Conservation (phyloP, 2,888 invertebrate genomes). For the Xanthia icteritia region DNA sequence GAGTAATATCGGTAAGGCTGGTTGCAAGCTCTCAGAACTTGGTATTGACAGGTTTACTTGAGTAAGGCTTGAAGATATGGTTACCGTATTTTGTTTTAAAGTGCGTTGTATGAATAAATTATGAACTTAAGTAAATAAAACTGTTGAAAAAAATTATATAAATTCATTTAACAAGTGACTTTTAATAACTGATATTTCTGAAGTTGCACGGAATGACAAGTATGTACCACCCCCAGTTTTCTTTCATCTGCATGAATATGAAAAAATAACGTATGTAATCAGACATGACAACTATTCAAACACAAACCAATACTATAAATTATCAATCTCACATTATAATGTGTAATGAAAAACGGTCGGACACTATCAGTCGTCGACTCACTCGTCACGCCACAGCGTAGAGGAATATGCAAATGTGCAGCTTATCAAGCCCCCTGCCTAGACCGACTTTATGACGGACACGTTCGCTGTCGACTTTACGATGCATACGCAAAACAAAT, state of each 20-base stretch:
- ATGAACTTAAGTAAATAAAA: neutral
- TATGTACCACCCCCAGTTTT: neutral
- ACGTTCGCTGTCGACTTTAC: constrained; percentile 65
- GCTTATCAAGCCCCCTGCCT: constrained; percentile 74
- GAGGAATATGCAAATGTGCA: constrained; percentile 69
- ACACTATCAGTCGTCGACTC: constrained; percentile 54
- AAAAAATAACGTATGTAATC: neutral
- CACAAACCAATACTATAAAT: constrained; percentile 35
- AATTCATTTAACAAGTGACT: neutral
- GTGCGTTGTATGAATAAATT: constrained; percentile 1
- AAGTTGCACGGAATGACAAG: neutral
- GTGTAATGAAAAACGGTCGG: constrained; percentile 52
- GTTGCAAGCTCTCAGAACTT: constrained; percentile 46
- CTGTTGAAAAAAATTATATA: neutral
- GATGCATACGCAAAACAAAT: constrained; percentile 67
- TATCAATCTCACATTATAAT: constrained; percentile 50
- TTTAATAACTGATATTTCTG: too few relatives aligned
- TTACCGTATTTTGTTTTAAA: constrained; percentile 6
- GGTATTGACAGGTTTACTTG: constrained; percentile 51
- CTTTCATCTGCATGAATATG: neutral
- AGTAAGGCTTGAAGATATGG: constrained; percentile 48
- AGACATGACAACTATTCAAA: constrained; percentile 1
- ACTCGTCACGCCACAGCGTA: constrained; percentile 61
- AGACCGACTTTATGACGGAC: constrained; percentile 79
- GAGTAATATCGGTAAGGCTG: constrained; percentile 52